These are phyloP conservation scores for Acanthurus lineatus DNA, from an alignment of 2,797 vertebrate species.

Conservation along the genomic window DNA sequence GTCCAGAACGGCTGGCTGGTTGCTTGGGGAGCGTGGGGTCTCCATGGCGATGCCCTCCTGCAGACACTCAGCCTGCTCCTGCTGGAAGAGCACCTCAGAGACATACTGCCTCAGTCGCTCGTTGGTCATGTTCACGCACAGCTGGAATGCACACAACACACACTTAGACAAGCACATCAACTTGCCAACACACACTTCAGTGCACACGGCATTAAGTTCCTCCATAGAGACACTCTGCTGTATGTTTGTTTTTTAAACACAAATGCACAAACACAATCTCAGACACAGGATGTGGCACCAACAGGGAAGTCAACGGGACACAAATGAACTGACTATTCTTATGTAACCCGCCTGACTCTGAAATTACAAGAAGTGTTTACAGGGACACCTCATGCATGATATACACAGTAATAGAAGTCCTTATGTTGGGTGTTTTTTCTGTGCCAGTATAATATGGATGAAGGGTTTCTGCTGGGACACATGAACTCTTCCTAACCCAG, in stretches of 20 bases:
- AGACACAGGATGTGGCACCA: conserved; percentile 34
- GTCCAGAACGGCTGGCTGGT: conserved; percentile 90
- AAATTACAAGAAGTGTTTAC: conserved; percentile 24
- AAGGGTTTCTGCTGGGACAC: conserved; percentile 35
- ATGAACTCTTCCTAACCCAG: conserved; percentile 51
- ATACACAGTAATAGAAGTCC: conserved; percentile 8
- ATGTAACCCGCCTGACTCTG: conserved; percentile 18
- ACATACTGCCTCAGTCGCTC: conserved; percentile 93
- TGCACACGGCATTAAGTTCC: conserved; percentile 30
- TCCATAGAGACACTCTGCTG: conserved; percentile 38
- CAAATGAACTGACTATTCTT: conserved; percentile 43
- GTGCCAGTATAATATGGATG: conserved; percentile 22
- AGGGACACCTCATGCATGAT: conserved; percentile 20
- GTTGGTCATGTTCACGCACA: conserved; percentile 98
- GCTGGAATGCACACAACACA: conserved; percentile 83
- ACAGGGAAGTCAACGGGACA: conserved; percentile 43
- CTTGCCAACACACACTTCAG: conserved; percentile 43
- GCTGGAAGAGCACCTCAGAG: conserved; percentile 94
- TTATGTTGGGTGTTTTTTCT: neutral
- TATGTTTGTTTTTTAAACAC: conserved; percentile 54
- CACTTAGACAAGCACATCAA: conserved; percentile 24
- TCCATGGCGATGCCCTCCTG: conserved; percentile 95
- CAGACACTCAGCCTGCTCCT: conserved; percentile 94
- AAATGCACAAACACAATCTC: conserved; percentile 33
- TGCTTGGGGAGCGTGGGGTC: conserved; percentile 87